Percentiles rank a stretch among this genome's conserved stretches.
Conservation (phyloP, 92 coral and sea anemone species). For the Epizoanthus stellaris region DNA sequence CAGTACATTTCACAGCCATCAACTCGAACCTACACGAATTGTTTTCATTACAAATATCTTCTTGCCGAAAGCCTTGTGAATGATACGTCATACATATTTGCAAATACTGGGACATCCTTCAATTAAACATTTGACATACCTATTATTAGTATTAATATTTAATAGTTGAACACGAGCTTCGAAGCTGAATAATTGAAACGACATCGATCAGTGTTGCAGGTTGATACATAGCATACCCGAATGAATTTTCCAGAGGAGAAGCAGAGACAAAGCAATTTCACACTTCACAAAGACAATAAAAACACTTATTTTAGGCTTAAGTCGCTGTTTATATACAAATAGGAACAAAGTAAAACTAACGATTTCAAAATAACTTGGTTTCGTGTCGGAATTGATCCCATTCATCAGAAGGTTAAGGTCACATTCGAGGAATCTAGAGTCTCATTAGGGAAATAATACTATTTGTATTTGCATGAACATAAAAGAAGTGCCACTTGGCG, state of each 20-base stretch:
- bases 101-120: neutral
- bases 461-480: neutral
- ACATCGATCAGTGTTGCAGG: neutral
- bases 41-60: slow-evolving; percentile 30
- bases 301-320: slow-evolving; percentile 37
- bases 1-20: slow-evolving; percentile 8
- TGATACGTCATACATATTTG: neutral
- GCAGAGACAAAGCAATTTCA: slow-evolving; percentile 22
- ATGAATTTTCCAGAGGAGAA: neutral
- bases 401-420: slow-evolving; percentile 37
- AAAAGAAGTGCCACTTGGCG: neutral
- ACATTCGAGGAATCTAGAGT: neutral
- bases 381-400: slow-evolving; percentile 51
- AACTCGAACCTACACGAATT: slow-evolving; percentile 18
- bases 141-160: too few species aligned
- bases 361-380: slow-evolving; percentile 10
- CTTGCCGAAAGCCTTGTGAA: neutral
- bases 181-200: neutral
- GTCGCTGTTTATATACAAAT: slow-evolving; percentile 11
- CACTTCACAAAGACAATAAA: slow-evolving; percentile 31
- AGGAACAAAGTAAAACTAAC: slow-evolving; percentile 16
- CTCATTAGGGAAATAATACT: neutral
- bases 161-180: neutral
- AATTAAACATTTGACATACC: slow-evolving; percentile 8
- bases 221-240: neutral